Base-by-base conservation (phyloP, 2,797 vertebrate genomes). In the Psittacula derbiana region DNA sequence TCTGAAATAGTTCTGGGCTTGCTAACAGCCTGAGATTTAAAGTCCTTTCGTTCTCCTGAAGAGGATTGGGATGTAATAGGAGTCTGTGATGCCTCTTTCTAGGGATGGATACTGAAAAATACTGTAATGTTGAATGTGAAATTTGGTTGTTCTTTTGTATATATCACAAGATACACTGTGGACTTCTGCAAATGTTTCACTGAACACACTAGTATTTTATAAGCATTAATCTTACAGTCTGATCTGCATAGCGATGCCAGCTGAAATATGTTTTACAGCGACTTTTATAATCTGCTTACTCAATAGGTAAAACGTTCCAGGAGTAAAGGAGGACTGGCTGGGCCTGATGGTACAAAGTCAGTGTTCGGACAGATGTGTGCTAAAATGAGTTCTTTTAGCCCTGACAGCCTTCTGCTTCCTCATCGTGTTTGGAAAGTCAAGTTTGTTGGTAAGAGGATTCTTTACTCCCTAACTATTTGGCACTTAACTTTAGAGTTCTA, bases 371-470 rank as follows among this genome's bases (percentile, higher is more conserved):
- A 99, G 97, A 99, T 99, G 99, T 99, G 99, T 94, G 98, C 99
- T 64, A 99, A 99, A 97, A 99, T 99, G 99, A 99, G 98, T 92
- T 99, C 99, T 3, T 99, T 99, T 94, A 99, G 99, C 92, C 99
- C 99, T 0, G 99, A 99, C 96, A 99, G 99, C 93, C 98, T 99
- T 83, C 98, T 99, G 67, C 98, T 99, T 36, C 99, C 99, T 53
- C 99, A 99, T 90, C 98, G 99, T 1, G 99, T 99, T 93, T 99
- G 99, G 99, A 99, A 99, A 97, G 99, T 99, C 97, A 99, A 99
- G 96, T 99, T 99, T 97, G 99, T 99, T 80, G 99, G 99, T 99
- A 97, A 97, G 97, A 50, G 25, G 28, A 47, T 78, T 82, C 60
- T 80, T 46, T 31, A 11, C 6, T 3, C 2, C 5, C 17, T 4